These are phyloP conservation scores for Pyrrhia umbra DNA, from an alignment of 2,888 invertebrate species.

Conservation along the genomic window DNA sequence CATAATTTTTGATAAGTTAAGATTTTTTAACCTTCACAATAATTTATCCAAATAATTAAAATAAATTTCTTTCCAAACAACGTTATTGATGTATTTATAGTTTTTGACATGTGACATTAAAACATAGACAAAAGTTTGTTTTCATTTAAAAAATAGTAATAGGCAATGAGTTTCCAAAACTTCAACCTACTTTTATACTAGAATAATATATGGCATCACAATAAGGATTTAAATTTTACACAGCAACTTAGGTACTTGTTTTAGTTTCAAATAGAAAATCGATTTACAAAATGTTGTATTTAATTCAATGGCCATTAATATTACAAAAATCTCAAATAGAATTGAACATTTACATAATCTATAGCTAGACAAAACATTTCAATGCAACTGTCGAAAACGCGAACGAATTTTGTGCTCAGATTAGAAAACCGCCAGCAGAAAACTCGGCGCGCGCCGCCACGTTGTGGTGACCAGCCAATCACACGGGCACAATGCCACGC, in stretches of 20 bases:
- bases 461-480: constrained; percentile 69
- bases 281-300: neutral
- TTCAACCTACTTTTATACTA: neutral
- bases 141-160: neutral
- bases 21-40: constrained; percentile 15
- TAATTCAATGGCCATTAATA: neutral
- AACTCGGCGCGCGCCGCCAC: constrained; percentile 71
- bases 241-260: too few relatives aligned
- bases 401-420: constrained; percentile 76
- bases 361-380: constrained; percentile 57
- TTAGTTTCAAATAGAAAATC: too few relatives aligned
- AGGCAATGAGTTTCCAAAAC: neutral
- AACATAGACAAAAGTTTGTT: constrained; percentile 7
- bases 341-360: constrained; percentile 24
- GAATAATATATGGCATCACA: neutral
- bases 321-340: constrained; percentile 27
- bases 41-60: constrained; percentile 14
- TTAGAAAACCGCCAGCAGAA: constrained; percentile 84
- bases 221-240: too few relatives aligned
- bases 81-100: constrained; percentile 29
- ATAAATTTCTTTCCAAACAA: constrained; percentile 6
- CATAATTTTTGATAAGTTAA: constrained; percentile 26
- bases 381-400: constrained; percentile 69
- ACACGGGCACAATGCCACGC: constrained; percentile 65
- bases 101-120: constrained; percentile 29